These are phyloP conservation scores for Toxotes chatareus DNA, from an alignment of 2,113 vertebrate species.

Conservation along the genomic window DNA sequence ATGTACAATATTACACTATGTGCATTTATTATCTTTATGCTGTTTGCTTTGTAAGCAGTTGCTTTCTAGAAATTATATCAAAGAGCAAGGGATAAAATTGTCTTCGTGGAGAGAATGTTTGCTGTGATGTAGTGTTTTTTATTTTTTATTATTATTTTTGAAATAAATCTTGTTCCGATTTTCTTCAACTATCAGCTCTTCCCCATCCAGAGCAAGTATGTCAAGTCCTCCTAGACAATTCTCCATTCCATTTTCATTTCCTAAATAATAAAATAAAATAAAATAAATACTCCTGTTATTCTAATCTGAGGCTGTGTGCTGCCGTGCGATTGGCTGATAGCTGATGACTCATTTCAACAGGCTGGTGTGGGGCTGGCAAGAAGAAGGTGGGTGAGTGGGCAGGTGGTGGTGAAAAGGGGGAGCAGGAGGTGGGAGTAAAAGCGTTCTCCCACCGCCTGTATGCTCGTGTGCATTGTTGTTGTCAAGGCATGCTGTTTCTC, in stretches of 20 bases:
- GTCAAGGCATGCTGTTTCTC: conserved; percentile 31
- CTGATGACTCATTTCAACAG: conserved; percentile 89
- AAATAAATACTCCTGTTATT: conserved; percentile 84
- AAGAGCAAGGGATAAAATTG: background rate
- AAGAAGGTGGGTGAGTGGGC: conserved; percentile 50
- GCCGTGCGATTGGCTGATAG: conserved; percentile 85
- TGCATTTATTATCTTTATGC: background rate
- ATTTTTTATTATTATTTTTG: no score
- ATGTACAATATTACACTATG: conserved; percentile 15
- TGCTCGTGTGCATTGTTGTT: conserved; percentile 70
- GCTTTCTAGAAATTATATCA: background rate
- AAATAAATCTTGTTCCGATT: background rate
- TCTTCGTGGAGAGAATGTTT: background rate
- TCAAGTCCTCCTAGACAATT: conserved; percentile 47
- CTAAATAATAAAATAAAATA: conserved; percentile 67
- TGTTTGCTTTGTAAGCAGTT: background rate
- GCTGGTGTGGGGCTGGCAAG: conserved; percentile 79
- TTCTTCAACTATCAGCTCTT: background rate
- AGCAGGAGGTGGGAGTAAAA: conserved; percentile 82
- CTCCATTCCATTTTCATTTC: conserved; percentile 59
- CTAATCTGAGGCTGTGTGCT: conserved; percentile 85
- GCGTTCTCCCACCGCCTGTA: conserved; percentile 67
- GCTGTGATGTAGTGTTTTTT: background rate
- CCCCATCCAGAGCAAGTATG: conserved; percentile 43
- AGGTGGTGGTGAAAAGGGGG: conserved; percentile 66